Evolutionary conservation across 2,113 vertebrate species (phyloP).

Genomic region (Coptodon rendalli): DNA sequence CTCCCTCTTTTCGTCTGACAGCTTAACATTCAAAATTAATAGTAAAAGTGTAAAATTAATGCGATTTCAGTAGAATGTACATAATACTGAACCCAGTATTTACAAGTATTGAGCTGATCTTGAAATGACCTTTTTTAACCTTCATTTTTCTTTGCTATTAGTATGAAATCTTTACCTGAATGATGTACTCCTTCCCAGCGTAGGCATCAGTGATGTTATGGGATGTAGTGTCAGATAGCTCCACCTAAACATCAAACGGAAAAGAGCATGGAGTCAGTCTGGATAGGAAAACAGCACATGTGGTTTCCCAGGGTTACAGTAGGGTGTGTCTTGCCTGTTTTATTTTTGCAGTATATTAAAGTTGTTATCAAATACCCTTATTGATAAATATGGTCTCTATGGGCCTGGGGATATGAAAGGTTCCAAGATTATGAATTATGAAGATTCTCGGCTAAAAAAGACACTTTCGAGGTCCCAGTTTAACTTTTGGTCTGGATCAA

Average conservation of each 20-base stretch:
- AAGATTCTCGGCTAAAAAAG: background rate
- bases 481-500: constrained; percentile 1
- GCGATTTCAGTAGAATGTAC: background rate
- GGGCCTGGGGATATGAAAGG: background rate
- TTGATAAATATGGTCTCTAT: background rate
- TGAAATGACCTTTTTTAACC: background rate
- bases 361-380: background rate
- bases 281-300: background rate
- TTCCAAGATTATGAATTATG: constrained; percentile 2
- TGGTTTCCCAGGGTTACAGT: background rate
- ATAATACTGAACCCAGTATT: background rate
- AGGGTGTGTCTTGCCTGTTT: background rate
- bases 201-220: constrained; percentile 95
- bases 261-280: background rate
- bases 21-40: background rate
- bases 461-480: background rate
- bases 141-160: background rate
- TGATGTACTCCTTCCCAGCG: constrained; percentile 95
- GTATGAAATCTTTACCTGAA: constrained; percentile 71
- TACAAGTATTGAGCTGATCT: background rate
- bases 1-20: background rate
- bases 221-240: constrained; percentile 86
- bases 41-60: background rate
- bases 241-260: constrained; percentile 74
- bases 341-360: background rate